Base-by-base conservation (phyloP, 1,140 invertebrate genomes). In the Tyrophagus putrescentiae region DNA sequence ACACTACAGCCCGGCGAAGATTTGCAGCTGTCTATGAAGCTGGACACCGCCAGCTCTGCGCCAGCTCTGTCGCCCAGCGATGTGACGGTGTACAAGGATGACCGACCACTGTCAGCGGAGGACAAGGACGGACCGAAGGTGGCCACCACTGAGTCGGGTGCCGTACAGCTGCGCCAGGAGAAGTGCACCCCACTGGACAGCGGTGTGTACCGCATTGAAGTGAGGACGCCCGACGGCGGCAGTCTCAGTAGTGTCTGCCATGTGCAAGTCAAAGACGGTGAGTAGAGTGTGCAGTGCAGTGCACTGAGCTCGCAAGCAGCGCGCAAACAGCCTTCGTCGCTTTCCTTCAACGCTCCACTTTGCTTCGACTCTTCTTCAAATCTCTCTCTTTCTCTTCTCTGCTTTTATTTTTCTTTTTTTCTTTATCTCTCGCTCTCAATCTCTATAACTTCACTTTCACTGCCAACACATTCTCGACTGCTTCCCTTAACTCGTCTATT, bases 131-230 rank as follows among this genome's bases (percentile, higher is more conserved):
- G n/a, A n/a, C n/a, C n/a, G n/a, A 27, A 13, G 9, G 13, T 54
- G 27, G 13, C 13, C 13, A 54, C 25, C 21, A 32, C 1, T 1
- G 25, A 54, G 21, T 32, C 28, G 4, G 52, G 52, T 3, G 52
- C 32, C 18, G 27, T 54, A 11, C 27, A 54, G 39, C n/a, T 54
- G 3, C 9, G n/a, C 13, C 4, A 31, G 2, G 1, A 16, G 1
- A 54, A 54, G 25, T 54, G 52, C 39, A 16, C 13, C 1, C 3
- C 52, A 11, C 3, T 34, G 2, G 52, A 54, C 27, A 54, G 52
- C 39, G 52, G 52, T 13, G 4, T 54, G 21, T 54, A 54, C 25
- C 52, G 52, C n/a, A 54, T 54, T 54, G 52, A 54, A 3, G 25
- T 54, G 3, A 25, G 39, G 25, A 54, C 27, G 27, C 52, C 52